A percentile compares a stretch with the other conserved stretches of the same genome.
Conservation (phyloP, 2,113 vertebrate species). For the Sebastes fasciatus region DNA sequence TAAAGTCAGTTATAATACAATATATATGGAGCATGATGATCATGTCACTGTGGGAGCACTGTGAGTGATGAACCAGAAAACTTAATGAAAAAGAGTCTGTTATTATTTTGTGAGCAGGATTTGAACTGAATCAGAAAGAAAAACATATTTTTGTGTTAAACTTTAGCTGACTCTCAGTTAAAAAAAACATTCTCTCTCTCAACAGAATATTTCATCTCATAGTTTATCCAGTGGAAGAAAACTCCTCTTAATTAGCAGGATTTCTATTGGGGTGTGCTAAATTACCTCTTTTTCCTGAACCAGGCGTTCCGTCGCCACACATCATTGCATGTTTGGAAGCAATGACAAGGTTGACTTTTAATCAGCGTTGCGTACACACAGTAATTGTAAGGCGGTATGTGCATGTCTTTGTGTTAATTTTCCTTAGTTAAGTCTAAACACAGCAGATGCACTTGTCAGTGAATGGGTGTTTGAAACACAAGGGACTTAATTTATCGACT, state of each 20-base stretch:
- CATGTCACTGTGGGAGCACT: background rate
- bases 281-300: constrained; percentile 71
- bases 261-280: constrained; percentile 71
- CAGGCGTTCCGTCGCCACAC: constrained; percentile 65
- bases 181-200: background rate
- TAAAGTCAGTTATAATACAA: background rate
- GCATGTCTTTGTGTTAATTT: constrained; percentile 62
- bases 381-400: constrained; percentile 47
- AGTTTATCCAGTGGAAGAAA: constrained; percentile 44
- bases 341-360: constrained; percentile 61
- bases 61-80: constrained; percentile 8
- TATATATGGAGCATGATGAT: background rate
- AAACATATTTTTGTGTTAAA: constrained; percentile 21
- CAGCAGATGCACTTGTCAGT: constrained; percentile 43
- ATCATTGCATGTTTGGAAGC: constrained; percentile 54
- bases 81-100: no score
- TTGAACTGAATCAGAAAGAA: background rate
- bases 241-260: constrained; percentile 74
- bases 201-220: constrained; percentile 50
- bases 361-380: constrained; percentile 58
- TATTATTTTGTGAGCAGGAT: background rate
- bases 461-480: constrained; percentile 35
- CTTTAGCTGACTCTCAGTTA: constrained; percentile 28
- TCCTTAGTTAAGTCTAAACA: constrained; percentile 72
- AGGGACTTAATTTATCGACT: constrained; percentile 46